Evolutionary conservation across 1,140 invertebrate species (phyloP).

Genomic region (Drosophila funebris): DNA sequence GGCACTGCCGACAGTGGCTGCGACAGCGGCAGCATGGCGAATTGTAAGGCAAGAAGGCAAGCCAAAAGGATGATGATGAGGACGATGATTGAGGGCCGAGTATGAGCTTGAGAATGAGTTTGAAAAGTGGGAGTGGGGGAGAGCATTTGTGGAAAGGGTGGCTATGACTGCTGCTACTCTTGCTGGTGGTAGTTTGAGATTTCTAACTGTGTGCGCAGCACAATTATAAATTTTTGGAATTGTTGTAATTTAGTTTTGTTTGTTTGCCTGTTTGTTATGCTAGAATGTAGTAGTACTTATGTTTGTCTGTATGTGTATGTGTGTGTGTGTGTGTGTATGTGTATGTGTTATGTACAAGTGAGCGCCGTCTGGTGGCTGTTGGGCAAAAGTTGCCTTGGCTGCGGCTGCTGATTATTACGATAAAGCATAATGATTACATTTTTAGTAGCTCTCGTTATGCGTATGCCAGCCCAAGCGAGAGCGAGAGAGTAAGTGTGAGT

Average conservation of each 20-base stretch:
- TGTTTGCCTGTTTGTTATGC: constrained; percentile 77
- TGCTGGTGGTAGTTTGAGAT: constrained; percentile 72
- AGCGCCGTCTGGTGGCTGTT: constrained; percentile 54
- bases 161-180: constrained; percentile 10
- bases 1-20: not conserved
- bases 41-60: constrained; percentile 78
- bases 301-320: constrained; percentile 13
- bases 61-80: constrained; percentile 56
- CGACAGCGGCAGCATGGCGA: constrained; percentile 45
- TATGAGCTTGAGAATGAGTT: constrained; percentile 46
- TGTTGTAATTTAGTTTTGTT: constrained; percentile 82
- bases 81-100: constrained; percentile 68
- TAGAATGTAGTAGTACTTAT: constrained; percentile 43
- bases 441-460: constrained; percentile 67
- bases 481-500: constrained; percentile 9
- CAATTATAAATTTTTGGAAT: constrained; percentile 82
- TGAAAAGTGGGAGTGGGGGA: constrained; percentile 6
- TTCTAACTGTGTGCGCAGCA: constrained; percentile 69
- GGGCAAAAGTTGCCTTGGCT: constrained; percentile 47
- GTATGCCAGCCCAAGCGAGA: constrained; percentile 19
- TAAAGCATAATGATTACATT: constrained; percentile 82
- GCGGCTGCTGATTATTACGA: constrained; percentile 77
- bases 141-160: not conserved
- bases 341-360: constrained; percentile 33
- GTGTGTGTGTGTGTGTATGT: constrained; percentile 24